Conservation (phyloP, 1,140 invertebrate genomes). For the Triops cancriformis region DNA sequence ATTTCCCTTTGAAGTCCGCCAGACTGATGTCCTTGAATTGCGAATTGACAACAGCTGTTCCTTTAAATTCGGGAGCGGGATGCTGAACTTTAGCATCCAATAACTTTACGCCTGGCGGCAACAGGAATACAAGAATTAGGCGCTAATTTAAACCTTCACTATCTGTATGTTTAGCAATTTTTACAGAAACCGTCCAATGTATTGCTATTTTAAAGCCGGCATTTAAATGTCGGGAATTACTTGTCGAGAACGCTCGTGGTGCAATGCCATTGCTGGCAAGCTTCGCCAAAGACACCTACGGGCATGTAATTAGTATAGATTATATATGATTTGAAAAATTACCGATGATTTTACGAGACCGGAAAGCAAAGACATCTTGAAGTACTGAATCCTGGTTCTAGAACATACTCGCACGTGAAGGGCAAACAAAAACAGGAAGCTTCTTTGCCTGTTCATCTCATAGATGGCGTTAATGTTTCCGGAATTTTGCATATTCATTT, state of each 20-base stretch:
- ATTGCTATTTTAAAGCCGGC: background rate
- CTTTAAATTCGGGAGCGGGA: constrained; percentile 48
- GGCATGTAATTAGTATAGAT: background rate
- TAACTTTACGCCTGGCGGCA: constrained; percentile 18
- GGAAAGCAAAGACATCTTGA: background rate
- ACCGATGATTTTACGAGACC: background rate
- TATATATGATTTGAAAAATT: background rate
- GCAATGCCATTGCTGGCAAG: background rate
- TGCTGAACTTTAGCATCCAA: constrained; percentile 36
- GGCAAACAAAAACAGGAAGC: background rate
- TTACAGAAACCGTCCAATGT: background rate
- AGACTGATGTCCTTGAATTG: constrained; percentile 50
- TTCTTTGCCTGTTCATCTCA: too few species aligned
- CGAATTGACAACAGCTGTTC: constrained; percentile 49
- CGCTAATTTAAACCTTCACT: too few species aligned
- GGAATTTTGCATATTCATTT: too few species aligned
- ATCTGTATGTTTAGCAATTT: too few species aligned
- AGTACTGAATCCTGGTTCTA: background rate
- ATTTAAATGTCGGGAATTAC: background rate
- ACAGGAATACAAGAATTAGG: background rate
- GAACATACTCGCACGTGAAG: background rate
- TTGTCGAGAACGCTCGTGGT: background rate
- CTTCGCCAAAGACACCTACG: background rate
- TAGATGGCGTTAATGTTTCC: too few species aligned
- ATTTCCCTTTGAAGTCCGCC: constrained; percentile 51